Base-by-base conservation (phyloP, 2,888 invertebrate species). In the Galeruca laticollis region DNA sequence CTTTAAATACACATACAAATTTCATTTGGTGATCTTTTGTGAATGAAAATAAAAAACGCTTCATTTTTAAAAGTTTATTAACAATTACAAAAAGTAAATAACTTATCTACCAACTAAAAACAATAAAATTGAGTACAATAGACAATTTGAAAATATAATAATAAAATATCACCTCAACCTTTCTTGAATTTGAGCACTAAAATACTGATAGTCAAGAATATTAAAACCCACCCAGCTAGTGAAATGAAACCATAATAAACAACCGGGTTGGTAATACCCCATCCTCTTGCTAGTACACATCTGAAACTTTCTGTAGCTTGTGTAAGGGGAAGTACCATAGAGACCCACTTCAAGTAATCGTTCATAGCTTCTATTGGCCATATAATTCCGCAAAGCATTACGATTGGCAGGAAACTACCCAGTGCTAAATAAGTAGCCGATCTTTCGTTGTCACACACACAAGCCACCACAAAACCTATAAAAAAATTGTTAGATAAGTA, bases 361-460 rank as follows among this genome's bases (percentile, higher is more conserved):
- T 95, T 95, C 94, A 98, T 97, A 49, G 93, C 96, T 88, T 98
- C 95, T 72, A 96, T 89, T 0, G 98, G 98, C 98, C 98, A 98
- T 77, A 98, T 93, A 71, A 97, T 95, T 60, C 95, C 95, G 77
- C 95, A 95, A 5, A 95, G 85, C 90, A 95, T 89, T 20, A 95
- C 92, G 84, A 95, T 93, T 1, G 95, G 95, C 71, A 95, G 84
- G 84, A 95, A 95, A 0, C 94, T 94, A 0, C 95, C 95, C 85
- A 95, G 88, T 0, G 95, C 94, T 80, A 95, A 86, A 81, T 95
- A 95, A 0, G 95, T 95, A 0, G 95, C 95, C 0, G 93, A 94
- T 71, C 94, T 88, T 82, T 95, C 95, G 5, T 91, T 94, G 62
- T 94, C 94, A 76, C 93, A 94, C 8, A 91, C 84, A 74, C 92